Evolutionary conservation across 2,888 invertebrate species (phyloP), one percentile per base, ranked within the genome.

Genomic region (Lacanobia oleracea): DNA sequence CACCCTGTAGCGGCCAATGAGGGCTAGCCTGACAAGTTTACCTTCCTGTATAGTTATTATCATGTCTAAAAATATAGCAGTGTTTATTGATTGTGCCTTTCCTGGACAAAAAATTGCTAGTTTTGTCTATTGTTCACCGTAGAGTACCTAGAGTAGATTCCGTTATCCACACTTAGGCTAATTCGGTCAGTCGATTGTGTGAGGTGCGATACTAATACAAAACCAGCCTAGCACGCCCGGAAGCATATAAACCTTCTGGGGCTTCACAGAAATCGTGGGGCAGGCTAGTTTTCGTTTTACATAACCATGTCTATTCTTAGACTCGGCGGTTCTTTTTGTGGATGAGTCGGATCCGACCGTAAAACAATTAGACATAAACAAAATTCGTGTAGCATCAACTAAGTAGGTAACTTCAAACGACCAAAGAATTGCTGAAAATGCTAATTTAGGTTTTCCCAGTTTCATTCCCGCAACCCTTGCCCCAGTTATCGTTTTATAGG

Each of bases 1-100:
- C 82, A 50, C 40, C 67, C 51, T 50, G 45, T 54, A 9, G 14
- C n/a, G 50, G 2, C 4, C 4, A 37, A n/a, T 0, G 12, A 21
- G 21, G 71, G 60, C 5, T 12, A 23, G 37, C 37, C 21, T 56
- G 18, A 12, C n/a, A 21, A 6, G 6, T 7, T 33, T 12, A 18
- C 40, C 37, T 21, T 21, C 12, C 37, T 14, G n/a, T 21, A n/a
- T 16, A 43, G 3, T 27, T 27, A 27, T 21, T 57, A n/a, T 33
- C 27, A 16, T 12, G 9, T 40, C 12, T 40, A 40, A 40, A 40
- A 40, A 12, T 40, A 40, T 12, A 12, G 40, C 40, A 40, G 2
- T 40, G 40, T 40, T 40, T 3, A 12, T 40, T 40, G 3, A 12
- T 12, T 40, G 12, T 40, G 10, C 12, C 40, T 40, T 40, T 40